Percentiles rank a stretch among this genome's conserved stretches.
Evolutionary conservation across 2,797 vertebrate species (phyloP).

Genomic region (Myotis vivesi): DNA sequence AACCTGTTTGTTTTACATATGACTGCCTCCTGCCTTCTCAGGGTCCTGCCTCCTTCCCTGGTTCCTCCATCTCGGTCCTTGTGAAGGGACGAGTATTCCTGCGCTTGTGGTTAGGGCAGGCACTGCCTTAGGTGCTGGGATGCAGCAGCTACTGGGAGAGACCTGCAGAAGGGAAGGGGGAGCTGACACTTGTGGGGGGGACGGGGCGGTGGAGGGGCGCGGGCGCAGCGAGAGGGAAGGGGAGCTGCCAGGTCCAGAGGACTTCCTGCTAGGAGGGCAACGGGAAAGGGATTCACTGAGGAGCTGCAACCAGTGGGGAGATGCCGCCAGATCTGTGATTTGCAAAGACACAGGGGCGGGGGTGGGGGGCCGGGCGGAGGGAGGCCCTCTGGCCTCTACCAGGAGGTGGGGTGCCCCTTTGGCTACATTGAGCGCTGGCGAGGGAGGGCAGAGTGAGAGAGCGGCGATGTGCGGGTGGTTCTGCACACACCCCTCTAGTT

Average conservation of each 20-base stretch:
- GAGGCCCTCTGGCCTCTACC: not conserved
- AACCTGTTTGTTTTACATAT: slow-evolving; percentile 32
- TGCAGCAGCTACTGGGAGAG: not conserved
- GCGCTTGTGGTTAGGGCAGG: not conserved
- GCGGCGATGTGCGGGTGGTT: not conserved
- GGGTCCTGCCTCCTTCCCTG: too few species aligned
- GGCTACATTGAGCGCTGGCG: not conserved
- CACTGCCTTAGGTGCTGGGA: not conserved
- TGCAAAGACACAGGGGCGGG: not conserved
- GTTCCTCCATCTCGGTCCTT: not conserved
- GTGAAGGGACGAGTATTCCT: too few species aligned
- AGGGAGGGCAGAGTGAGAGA: not conserved
- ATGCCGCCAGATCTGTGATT: not conserved
- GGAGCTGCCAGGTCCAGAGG: not conserved
- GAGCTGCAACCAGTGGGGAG: not conserved
- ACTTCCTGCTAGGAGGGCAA: not conserved
- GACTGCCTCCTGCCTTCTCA: not conserved
- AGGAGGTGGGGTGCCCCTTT: not conserved
- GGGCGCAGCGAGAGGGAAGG: too few species aligned
- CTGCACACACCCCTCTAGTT: not conserved
- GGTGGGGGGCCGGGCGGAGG: too few species aligned
- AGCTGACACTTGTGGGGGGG: too few species aligned
- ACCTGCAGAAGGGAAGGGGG: not conserved
- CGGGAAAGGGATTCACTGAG: not conserved
- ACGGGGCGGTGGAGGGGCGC: accelerated